Evolutionary conservation across 2,797 vertebrate species (phyloP).

Genomic region (Carapus acus): DNA sequence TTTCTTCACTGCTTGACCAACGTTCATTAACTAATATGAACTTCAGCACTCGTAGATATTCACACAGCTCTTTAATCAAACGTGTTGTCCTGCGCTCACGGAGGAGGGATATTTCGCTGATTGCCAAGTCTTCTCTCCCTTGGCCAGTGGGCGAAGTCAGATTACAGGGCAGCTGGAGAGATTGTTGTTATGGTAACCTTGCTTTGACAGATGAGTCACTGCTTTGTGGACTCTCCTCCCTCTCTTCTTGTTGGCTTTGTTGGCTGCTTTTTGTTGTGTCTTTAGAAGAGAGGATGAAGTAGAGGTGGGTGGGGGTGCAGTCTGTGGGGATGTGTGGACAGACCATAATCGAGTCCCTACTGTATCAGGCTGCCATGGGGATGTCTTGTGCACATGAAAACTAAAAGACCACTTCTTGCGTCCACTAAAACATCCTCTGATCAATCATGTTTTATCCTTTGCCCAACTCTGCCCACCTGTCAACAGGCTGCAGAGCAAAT

Average conservation of each 20-base stretch:
- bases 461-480: background rate
- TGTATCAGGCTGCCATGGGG: background rate
- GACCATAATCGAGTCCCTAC: background rate
- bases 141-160: slow-evolving; percentile 11
- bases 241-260: slow-evolving; percentile 11
- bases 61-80: background rate
- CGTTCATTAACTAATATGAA: too few relatives aligned
- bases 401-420: too few relatives aligned
- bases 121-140: slow-evolving; percentile 1
- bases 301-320: background rate
- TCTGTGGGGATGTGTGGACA: too few relatives aligned
- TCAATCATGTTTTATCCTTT: too few relatives aligned
- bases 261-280: slow-evolving; percentile 13
- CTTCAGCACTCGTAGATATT: too few relatives aligned
- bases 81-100: background rate
- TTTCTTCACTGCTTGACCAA: too few relatives aligned
- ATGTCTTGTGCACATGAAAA: too few relatives aligned
- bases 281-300: background rate
- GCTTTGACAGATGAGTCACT: slow-evolving; percentile 33
- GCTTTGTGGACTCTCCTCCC: slow-evolving; percentile 5
- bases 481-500: background rate
- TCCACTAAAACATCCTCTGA: too few relatives aligned
- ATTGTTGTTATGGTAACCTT: slow-evolving; percentile 42
- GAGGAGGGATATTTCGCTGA: slow-evolving; percentile 7
- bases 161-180: slow-evolving; percentile 8